Evolutionary conservation across 2,888 invertebrate species (phyloP), one percentile per base, ranked within the genome.

Genomic region (Leucania comma): DNA sequence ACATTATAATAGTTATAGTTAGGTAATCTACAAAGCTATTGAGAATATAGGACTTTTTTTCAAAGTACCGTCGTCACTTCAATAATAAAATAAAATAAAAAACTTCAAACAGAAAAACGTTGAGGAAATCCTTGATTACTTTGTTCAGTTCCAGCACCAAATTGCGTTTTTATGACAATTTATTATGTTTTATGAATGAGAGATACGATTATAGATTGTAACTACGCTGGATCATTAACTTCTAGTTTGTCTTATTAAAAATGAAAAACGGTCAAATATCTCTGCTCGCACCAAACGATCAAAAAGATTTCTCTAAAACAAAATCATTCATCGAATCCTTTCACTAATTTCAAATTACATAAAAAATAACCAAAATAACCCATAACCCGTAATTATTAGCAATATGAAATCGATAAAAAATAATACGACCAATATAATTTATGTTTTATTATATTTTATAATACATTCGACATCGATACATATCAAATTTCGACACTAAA

Each of bases 381-480:
- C 42, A 59, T 61, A 62, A 73, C 54, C 61, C 42, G 57, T 61
- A 62, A 73, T 69, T 65, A 62, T 80, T 57, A 32, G 10, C 57
- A 61, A 59, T 61, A 59, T 50, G 29, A 61, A 63, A 64, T 42
- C 65, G 57, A 77, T 69, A 71, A 71, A 63, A 66, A 22, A 72
- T 68, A 67, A 53, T 57, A 62, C 58, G 53, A 69, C 29, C 24
- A 24, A 54, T 32, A 68, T 67, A 72, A 73, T 63, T 72, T 75
- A 75, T 67, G 29, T 72, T 76, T 74, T 60, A 81, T 69, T 66
- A 75, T 69, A 66, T 73, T 73, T 67, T 62, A 72, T 61, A 65
- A 65, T 71, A 71, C 61, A 71, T 80, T 69, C 68, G 74, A 79
- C 56, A 83, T 77, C 73, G 61, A 83, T 75, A 75, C 81, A 60